These are phyloP conservation scores for Pseudopleuronectes americanus DNA, from an alignment of 2,797 vertebrate species.

Conservation along the genomic window DNA sequence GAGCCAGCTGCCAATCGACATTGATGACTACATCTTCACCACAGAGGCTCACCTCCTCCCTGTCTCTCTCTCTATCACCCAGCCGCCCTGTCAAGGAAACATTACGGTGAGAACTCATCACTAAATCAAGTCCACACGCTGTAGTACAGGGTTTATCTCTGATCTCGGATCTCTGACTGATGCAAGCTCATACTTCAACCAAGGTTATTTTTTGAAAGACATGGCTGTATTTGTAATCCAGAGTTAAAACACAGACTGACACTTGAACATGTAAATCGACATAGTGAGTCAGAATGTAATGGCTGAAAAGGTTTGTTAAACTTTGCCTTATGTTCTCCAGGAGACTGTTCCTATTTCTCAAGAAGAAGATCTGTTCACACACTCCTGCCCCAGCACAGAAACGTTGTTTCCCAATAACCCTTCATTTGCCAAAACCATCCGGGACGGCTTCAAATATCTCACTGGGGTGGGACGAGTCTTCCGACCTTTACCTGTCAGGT, in stretches of 20 bases:
- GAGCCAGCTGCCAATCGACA: constrained; percentile 83
- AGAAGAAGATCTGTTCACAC: constrained; percentile 83
- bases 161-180: too few relatives aligned
- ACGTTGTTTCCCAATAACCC: constrained; percentile 88
- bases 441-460: constrained; percentile 88
- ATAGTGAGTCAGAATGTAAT: background rate
- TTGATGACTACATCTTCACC: constrained; percentile 88
- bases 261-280: too few relatives aligned
- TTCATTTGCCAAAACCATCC: constrained; percentile 86
- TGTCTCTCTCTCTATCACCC: constrained; percentile 82
- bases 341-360: constrained; percentile 45
- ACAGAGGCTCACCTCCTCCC: constrained; percentile 88
- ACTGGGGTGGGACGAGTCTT: constrained; percentile 83
- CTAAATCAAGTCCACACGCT: background rate
- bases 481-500: constrained; percentile 79
- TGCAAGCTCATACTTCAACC: too few relatives aligned
- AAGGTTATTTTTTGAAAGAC: too few relatives aligned
- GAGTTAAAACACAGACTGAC: too few relatives aligned
- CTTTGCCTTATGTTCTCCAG: constrained; percentile 53
- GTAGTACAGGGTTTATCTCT: background rate
- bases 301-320: background rate
- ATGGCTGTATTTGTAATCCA: too few relatives aligned
- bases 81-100: constrained; percentile 76
- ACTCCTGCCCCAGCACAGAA: constrained; percentile 86
- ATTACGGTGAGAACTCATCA: constrained; percentile 70